A percentile compares a stretch with the other conserved stretches of the same genome.
These are phyloP conservation scores for Periophthalmodon schlosseri DNA, from an alignment of 2,113 vertebrate species.

Conservation along the genomic window DNA sequence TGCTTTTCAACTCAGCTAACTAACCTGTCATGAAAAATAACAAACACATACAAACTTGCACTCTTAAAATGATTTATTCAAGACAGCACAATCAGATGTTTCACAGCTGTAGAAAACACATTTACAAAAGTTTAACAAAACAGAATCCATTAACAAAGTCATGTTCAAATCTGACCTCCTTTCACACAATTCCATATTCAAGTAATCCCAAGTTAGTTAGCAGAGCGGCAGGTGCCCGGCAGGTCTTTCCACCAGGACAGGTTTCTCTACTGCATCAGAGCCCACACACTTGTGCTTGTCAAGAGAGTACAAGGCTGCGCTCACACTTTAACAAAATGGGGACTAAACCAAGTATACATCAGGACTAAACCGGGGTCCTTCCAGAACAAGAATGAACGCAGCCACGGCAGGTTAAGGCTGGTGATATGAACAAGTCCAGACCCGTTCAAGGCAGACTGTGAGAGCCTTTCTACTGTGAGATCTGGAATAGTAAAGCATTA, in stretches of 20 bases:
- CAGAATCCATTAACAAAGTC: conserved; percentile 18
- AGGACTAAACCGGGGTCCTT: too few relatives aligned
- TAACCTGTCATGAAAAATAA: background rate
- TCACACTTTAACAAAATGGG: background rate
- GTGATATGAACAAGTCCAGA: conserved; percentile 35
- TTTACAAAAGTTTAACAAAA: conserved; percentile 69
- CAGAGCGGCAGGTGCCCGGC: conserved; percentile 41
- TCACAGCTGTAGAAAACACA: conserved; percentile 71
- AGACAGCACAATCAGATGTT: conserved; percentile 56
- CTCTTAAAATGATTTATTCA: conserved; percentile 70
- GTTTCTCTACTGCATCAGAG: conserved; percentile 20
- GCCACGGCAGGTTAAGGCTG: conserved; percentile 50
- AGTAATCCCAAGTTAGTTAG: conserved; percentile 72
- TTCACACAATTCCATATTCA: conserved; percentile 65
- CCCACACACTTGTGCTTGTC: background rate
- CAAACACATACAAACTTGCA: conserved; percentile 20
- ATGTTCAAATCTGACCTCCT: conserved; percentile 50
- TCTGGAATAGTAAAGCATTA: conserved; percentile 20
- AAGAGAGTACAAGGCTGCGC: conserved; percentile 9
- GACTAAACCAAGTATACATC: too few relatives aligned
- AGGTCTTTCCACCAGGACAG: conserved; percentile 9
- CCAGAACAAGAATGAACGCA: background rate
- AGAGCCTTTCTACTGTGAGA: background rate
- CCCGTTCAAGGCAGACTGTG: conserved; percentile 52
- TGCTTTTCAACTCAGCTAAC: too few relatives aligned